Conservation (phyloP, 2,113 vertebrate species). For the Indicator maculatus region DNA sequence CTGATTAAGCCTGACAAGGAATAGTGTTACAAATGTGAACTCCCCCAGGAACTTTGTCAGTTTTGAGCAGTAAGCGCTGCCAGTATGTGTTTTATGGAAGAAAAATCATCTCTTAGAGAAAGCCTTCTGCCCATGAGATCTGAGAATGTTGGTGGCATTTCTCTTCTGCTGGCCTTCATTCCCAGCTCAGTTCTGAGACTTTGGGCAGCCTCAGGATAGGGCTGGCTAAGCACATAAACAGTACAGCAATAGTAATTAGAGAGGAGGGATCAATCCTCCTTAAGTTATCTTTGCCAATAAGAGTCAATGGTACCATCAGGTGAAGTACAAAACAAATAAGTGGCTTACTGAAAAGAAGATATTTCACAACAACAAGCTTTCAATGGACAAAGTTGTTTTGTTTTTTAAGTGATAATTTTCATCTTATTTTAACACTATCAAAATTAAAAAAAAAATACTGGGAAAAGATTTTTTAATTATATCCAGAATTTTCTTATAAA, state of each 20-base stretch:
- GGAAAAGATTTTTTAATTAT: not conserved
- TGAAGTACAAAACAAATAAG: not conserved
- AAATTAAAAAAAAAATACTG: not conserved
- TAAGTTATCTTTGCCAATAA: not conserved
- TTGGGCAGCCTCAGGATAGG: not conserved
- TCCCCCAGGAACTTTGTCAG: slow-evolving; percentile 20
- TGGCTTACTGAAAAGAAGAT: not conserved
- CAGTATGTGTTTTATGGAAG: not conserved
- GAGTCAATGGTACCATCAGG: not conserved
- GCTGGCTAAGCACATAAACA: not conserved
- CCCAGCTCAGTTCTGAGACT: not conserved
- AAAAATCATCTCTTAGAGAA: not conserved
- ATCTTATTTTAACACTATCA: not conserved
- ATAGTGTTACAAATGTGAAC: not conserved
- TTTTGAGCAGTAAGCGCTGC: not conserved
- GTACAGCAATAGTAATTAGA: not conserved
- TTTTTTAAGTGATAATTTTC: not conserved
- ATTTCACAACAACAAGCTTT: not conserved
- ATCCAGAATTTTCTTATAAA: not conserved
- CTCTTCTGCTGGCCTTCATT: not conserved
- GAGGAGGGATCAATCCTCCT: not conserved
- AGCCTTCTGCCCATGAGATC: not conserved
- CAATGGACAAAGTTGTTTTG: not conserved
- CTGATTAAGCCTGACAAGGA: slow-evolving; percentile 36
- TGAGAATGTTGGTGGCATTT: not conserved